Evolutionary conservation across 2,888 invertebrate genomes (phyloP), one percentile per base, ranked within the genome.

Genomic region (Cephonodes hylas): DNA sequence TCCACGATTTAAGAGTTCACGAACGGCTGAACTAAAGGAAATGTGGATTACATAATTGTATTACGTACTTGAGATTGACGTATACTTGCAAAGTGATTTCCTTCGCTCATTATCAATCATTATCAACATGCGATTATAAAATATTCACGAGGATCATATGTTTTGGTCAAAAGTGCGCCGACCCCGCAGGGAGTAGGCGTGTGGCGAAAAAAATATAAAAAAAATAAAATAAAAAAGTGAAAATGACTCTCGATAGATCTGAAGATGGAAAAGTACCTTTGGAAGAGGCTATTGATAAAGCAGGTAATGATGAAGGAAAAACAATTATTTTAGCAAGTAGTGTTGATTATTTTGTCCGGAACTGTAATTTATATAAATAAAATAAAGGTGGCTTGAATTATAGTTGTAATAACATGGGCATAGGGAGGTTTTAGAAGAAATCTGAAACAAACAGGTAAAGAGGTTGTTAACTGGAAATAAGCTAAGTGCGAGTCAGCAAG

Each of bases 261-360:
- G 34, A 62, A 0, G 59, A 64, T 1, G 71, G 67, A 8, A 77
- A 70, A 46, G 65, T 84, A 60, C 63, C 74, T 0, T 77, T 85
- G 27, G 85, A 85, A 62, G 77, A 64, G 0, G 85, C 85, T 0
- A 66, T 85, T 3, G 67, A 83, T 20, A 74, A 72, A 73, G 75
- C 83, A 60, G 85, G 84, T 85, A 66, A 22, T 42, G 20, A 20
- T n/a, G n/a, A 18, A 27, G 20, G 42, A 0, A 31, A 31, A 31
- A n/a, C n/a, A n/a, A n/a, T n/a, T n/a, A n/a, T n/a, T n/a, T n/a
- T n/a, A n/a, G n/a, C n/a, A n/a, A n/a, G n/a, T n/a, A n/a, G n/a
- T n/a, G n/a, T n/a, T n/a, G n/a, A n/a, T n/a, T n/a, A n/a, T n/a
- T n/a, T n/a, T n/a, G n/a, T n/a, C n/a, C n/a, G n/a, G n/a, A n/a